These are phyloP conservation scores for Erpornis zantholeuca DNA, from an alignment of 2,113 vertebrate genomes.

Conservation along the genomic window DNA sequence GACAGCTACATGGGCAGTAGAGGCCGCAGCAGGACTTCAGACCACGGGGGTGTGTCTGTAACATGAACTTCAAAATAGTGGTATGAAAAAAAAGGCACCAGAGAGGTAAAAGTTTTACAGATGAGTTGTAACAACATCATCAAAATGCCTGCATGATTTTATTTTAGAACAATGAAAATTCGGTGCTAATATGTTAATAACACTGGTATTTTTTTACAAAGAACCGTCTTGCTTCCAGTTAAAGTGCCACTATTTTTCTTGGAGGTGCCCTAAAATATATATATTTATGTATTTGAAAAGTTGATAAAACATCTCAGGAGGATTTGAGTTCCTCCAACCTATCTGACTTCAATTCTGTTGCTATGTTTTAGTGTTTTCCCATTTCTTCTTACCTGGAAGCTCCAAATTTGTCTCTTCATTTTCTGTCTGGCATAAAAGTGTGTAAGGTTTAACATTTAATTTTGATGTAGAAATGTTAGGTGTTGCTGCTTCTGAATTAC, in stretches of 20 bases:
- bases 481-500: background rate
- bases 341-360: background rate
- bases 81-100: background rate
- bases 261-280: background rate
- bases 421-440: background rate
- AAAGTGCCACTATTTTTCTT: background rate
- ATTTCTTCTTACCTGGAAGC: background rate
- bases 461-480: background rate
- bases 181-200: background rate
- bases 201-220: background rate
- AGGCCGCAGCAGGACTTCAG: background rate
- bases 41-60: background rate
- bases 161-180: background rate
- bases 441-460: background rate
- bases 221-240: background rate
- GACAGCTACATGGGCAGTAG: background rate
- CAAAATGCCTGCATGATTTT: background rate
- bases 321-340: background rate
- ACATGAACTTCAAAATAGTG: background rate
- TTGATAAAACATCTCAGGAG: background rate
- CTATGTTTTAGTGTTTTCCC: background rate
- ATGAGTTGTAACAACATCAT: background rate
- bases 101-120: background rate
- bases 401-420: background rate
- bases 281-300: background rate